Evolutionary conservation across 2,797 vertebrate species (phyloP), one percentile per base, ranked within the genome.

Genomic region (Peromyscus melanophrys): DNA sequence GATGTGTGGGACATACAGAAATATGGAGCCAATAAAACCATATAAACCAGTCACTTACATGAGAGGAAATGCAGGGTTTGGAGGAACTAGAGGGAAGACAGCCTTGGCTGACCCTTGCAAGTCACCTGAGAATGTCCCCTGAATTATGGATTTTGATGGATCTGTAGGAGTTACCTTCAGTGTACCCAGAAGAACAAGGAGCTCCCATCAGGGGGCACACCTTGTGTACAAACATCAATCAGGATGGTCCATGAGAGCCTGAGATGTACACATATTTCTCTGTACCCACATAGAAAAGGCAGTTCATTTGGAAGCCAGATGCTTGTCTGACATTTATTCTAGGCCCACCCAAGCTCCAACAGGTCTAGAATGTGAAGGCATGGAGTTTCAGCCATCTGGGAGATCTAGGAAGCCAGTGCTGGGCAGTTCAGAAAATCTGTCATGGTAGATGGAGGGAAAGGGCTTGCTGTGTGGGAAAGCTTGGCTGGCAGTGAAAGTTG

Each of bases 361-460:
- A 3, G 43, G 9, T 49, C 4, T 0, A 31, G 84, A 6, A 40
- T 25, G 1, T 0, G 27, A 43, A n/a, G 29, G 4, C 11, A 0
- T 63, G 6, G 40, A 2, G 34, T 57, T 52, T 76, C 11, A 73
- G 55, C 27, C 12, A 29, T 61, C 61, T 69, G 34, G 59, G 59
- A 13, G 3, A 1, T 19, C n/a, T 25, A 4, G 2, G 67, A 75
- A 11, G 2, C 0, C 0, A n/a, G 37, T 6, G n/a, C 16, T 31
- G 67, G 67, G 55, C 13, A 2, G 25, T 52, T 9, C 31, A 89
- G n/a, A 40, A n/a, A 23, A 5, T 11, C 4, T 19, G 0, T 81
- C 69, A 31, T 43, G 0, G 11, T 49, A 87, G n/a, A 37, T 6
- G 9, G 21, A 4, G 2, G 17, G 14, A 19, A 43, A 55, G 31